Evolutionary conservation across 1,140 invertebrate genomes (phyloP).

Genomic region (Bombyx mandarina): DNA sequence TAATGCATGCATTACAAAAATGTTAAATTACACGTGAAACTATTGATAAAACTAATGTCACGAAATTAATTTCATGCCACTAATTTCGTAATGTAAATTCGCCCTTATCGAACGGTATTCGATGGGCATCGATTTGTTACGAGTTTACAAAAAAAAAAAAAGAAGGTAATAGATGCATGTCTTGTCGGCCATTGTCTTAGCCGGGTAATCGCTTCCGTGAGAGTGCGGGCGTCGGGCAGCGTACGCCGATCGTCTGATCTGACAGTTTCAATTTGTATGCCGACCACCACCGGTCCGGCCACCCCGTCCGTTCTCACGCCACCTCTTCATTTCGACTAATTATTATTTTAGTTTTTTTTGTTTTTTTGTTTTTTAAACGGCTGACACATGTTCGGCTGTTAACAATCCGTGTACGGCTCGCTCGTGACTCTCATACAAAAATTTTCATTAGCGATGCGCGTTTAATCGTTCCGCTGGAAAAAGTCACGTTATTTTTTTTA

Average conservation of each 20-base stretch:
- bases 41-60: too few relatives aligned
- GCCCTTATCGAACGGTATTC: conserved; percentile 22
- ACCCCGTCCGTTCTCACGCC: conserved; percentile 61
- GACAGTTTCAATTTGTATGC: conserved; percentile 67
- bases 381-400: conserved; percentile 46
- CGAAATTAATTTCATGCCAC: too few relatives aligned
- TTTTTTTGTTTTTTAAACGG: conserved; percentile 54
- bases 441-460: too few relatives aligned
- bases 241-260: conserved; percentile 39
- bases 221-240: conserved; percentile 22
- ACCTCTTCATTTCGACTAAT: conserved; percentile 56
- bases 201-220: conserved; percentile 62
- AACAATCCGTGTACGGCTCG: conserved; percentile 22
- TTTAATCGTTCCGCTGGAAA: too few relatives aligned
- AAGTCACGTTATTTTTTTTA: too few relatives aligned
- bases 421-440: conserved; percentile 47
- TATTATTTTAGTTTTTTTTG: conserved; percentile 63
- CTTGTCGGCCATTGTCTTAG: conserved; percentile 60
- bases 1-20: too few relatives aligned
- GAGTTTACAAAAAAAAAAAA: conserved; percentile 23
- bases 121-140: conserved; percentile 41
- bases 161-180: conserved; percentile 64
- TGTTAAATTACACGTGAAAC: too few relatives aligned
- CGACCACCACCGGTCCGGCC: conserved; percentile 37
- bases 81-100: too few relatives aligned